A percentile compares a stretch with the other conserved stretches of the same genome.
Evolutionary conservation across 2,113 vertebrate genomes (phyloP).

Genomic region (Protomyctophum bolini): DNA sequence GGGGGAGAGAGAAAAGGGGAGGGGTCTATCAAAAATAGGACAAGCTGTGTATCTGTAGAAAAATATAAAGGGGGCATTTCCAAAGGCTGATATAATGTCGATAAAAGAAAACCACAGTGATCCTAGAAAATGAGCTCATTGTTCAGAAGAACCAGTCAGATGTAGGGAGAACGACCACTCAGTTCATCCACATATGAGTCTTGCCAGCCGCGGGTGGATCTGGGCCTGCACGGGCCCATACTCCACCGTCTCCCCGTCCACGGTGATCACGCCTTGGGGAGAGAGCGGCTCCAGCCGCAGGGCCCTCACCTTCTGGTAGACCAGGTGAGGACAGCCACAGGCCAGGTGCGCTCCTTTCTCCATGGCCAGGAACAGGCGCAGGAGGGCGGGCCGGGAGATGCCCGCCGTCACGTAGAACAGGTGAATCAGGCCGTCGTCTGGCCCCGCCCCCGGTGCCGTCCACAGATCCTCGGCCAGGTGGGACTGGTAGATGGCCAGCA

Average conservation of each 20-base stretch:
- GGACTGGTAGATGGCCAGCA: slow-evolving; percentile 88
- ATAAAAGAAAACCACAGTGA: slow-evolving; percentile 33
- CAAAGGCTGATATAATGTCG: slow-evolving; percentile 55
- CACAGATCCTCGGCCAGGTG: slow-evolving; percentile 88
- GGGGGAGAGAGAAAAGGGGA: slow-evolving; percentile 25
- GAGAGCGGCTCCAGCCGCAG: slow-evolving; percentile 86
- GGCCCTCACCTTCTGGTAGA: slow-evolving; percentile 82
- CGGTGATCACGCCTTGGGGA: slow-evolving; percentile 82
- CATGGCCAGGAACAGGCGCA: slow-evolving; percentile 92
- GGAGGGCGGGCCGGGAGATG: slow-evolving; percentile 83
- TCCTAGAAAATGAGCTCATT: slow-evolving; percentile 50
- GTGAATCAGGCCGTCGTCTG: slow-evolving; percentile 84
- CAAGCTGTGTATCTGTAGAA: slow-evolving; percentile 59
- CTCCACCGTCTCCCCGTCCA: slow-evolving; percentile 87
- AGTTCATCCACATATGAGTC: slow-evolving; percentile 77
- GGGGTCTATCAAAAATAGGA: slow-evolving; percentile 52
- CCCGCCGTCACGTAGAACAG: slow-evolving; percentile 88
- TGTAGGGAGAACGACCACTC: slow-evolving; percentile 29
- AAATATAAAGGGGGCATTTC: slow-evolving; percentile 66
- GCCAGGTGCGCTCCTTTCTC: slow-evolving; percentile 88
- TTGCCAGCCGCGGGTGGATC: slow-evolving; percentile 80
- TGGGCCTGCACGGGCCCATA: slow-evolving; percentile 90
- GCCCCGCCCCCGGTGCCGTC: slow-evolving; percentile 77
- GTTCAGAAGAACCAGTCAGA: slow-evolving; percentile 11
- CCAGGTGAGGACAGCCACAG: slow-evolving; percentile 82